These are phyloP conservation scores for Caradrina clavipalpis DNA, from an alignment of 2,888 invertebrate species.

Conservation along the genomic window DNA sequence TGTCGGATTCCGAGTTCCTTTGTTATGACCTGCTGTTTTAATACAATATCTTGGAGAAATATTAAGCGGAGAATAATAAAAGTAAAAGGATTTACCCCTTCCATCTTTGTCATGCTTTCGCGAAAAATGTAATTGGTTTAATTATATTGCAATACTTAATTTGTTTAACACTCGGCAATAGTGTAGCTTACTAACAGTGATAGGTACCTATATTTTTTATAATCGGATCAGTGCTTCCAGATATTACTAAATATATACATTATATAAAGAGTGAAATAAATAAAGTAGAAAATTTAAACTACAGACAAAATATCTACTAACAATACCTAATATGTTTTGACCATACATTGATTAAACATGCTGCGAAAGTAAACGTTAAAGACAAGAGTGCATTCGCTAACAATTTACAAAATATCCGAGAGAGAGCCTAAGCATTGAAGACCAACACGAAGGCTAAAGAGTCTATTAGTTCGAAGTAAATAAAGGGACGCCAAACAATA, in stretches of 20 bases:
- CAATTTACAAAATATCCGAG: slow-evolving; percentile 19
- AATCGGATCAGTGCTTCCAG: no score
- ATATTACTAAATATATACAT: no score
- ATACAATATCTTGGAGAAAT: slow-evolving; percentile 6
- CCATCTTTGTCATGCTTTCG: neutral
- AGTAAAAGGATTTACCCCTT: no score
- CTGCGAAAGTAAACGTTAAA: slow-evolving; percentile 3
- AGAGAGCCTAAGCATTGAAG: slow-evolving; percentile 29
- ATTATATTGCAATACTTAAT: no score
- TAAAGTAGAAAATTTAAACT: no score
- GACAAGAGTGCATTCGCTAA: slow-evolving; percentile 12
- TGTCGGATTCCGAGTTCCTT: slow-evolving; percentile 14
- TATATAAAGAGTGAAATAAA: no score
- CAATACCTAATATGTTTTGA: neutral
- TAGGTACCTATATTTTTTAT: no score
- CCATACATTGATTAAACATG: neutral
- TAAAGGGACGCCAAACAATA: slow-evolving; percentile 72
- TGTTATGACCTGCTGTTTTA: slow-evolving; percentile 31
- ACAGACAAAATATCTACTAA: no score
- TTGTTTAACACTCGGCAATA: no score
- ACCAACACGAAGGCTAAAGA: slow-evolving; percentile 34
- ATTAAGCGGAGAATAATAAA: slow-evolving; percentile 1
- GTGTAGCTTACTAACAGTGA: no score
- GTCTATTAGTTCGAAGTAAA: slow-evolving; percentile 53
- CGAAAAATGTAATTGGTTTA: neutral